Conservation (phyloP, 2,797 vertebrate genomes). For the Euphonia xanthogaster region DNA sequence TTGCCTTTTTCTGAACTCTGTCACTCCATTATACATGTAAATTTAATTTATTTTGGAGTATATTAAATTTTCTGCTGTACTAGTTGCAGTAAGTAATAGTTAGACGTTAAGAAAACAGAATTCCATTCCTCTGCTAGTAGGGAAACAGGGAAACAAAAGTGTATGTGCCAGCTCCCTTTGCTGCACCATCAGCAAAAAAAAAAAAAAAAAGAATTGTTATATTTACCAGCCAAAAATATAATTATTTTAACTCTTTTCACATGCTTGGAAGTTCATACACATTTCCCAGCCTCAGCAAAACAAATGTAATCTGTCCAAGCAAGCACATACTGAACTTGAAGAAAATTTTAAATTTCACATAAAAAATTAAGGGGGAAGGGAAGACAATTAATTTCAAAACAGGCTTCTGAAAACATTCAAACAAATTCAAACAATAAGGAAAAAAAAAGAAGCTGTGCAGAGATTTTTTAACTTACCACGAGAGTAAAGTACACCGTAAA, state of each 20-base stretch:
- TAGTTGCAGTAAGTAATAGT: slow-evolving; percentile 47
- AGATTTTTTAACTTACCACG: slow-evolving; percentile 88
- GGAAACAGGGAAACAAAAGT: slow-evolving; percentile 32
- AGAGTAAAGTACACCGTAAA: slow-evolving; percentile 92
- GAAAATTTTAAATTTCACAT: slow-evolving; percentile 5
- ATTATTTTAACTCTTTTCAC: slow-evolving; percentile 54
- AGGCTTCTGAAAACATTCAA: slow-evolving; percentile 54
- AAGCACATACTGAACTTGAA: neutral
- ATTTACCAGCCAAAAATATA: slow-evolving; percentile 51
- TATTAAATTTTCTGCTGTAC: slow-evolving; percentile 59
- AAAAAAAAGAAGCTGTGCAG: slow-evolving; percentile 18
- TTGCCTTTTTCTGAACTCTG: slow-evolving; percentile 63
- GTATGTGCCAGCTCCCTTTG: slow-evolving; percentile 14
- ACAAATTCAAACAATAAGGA: slow-evolving; percentile 62
- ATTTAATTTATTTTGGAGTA: slow-evolving; percentile 63
- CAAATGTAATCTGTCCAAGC: neutral
- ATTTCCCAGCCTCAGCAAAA: slow-evolving; percentile 23
- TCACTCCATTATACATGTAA: slow-evolving; percentile 53
- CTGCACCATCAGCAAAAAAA: slow-evolving; percentile 45
- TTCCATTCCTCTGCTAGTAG: slow-evolving; percentile 24
- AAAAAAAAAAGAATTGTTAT: neutral
- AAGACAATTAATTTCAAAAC: slow-evolving; percentile 42
- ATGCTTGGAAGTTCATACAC: neutral
- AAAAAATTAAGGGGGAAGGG: neutral
- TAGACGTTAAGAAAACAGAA: slow-evolving; percentile 63